Base-by-base conservation (phyloP, 2,888 invertebrate genomes). In the Pollenia angustigena region DNA sequence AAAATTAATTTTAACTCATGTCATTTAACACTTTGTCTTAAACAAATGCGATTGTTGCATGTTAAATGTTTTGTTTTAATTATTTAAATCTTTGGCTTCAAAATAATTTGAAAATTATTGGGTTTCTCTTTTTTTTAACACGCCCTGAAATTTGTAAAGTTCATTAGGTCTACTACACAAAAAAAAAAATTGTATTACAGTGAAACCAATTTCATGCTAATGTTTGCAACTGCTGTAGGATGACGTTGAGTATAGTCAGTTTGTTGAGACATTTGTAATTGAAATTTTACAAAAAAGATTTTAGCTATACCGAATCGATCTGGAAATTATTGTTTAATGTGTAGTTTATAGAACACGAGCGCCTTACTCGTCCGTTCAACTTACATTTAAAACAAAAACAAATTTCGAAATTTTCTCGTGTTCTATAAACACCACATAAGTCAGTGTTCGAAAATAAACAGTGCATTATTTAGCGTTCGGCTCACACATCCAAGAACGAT, bases 91-190 rank as follows among this genome's bases (percentile, higher is more conserved):
- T 42, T 32, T 10, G 46, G n/a, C 46, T 50, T 23, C 42, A 18
- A 14, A 40, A 62, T 6, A n/a, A n/a, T 32, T 23, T 48, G 42
- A 32, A 9, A 50, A 52, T 16, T 44, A 12, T 81, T 66, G 23
- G 40, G 40, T 48, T 81, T 74, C 66, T 60, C 18, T 23, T 23
- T 79, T 52, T 64, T 16, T 52, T 50, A 50, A 44, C 66, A 81
- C 74, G 68, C 85, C 79, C 54, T 69, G 74, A 80, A 85, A 69
- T 68, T 62, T 68, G 52, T 60, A 50, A 69, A 80, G 75, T 85
- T 85, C 85, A 80, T 75, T 74, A 68, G 85, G 85, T 75, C 85
- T 75, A 58, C 23, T 32, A 32, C 32, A 32, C 32, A 32, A 32
- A 32, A 66, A 44, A 9, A 50, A 60, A 79, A 69, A 69, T 60